Base-by-base conservation (phyloP, 2,113 vertebrate genomes). In the Aspidoscelis tigris region DNA sequence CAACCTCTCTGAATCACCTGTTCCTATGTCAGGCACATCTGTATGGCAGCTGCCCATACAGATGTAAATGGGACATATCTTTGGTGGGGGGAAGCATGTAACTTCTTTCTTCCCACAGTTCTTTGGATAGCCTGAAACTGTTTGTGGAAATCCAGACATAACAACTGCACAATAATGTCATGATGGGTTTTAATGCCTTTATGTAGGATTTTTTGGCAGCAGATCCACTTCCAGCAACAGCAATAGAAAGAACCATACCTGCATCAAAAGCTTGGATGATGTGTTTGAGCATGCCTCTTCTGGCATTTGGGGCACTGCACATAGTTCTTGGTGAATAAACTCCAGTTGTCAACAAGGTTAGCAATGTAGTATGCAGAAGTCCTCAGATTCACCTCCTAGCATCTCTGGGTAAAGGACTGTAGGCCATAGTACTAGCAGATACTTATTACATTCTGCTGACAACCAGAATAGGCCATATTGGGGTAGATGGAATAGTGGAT, bases 1-100 rank as follows among this genome's bases (percentile, higher is more conserved):
- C 94, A 92, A 93, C 89, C 76, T 94, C 41, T 66, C 85, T 80
- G 81, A 83, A 87, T 89, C 88, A 65, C 82, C 70, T 94, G 71
- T 91, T 90, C 81, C 85, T 94, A 89, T 93, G 87, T 86, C 90
- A 94, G 76, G 69, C 55, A 73, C 83, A 85, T 85, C 83, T 85
- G 77, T 74, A 74, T 85, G 83, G 83, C 83, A 66, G 83, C 77
- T 80, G 58, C 77, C 77, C 43, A 74, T 80, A 41, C 44, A 85
- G 77, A 80, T 80, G 83, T 20, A 26, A 85, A 50, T 5, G 58
- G 70, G 44, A 53, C 69, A 22, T 66, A 73, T 16, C 58, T 44
- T 66, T 85, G 69, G 70, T 33, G 58, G 18, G 18, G 53, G 74
- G 79, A 74, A n/a, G 20, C 55, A 79, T 43, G 43, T 33, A 21